Evolutionary conservation across 2,888 invertebrate genomes (phyloP).

Genomic region (Melipona beecheii): DNA sequence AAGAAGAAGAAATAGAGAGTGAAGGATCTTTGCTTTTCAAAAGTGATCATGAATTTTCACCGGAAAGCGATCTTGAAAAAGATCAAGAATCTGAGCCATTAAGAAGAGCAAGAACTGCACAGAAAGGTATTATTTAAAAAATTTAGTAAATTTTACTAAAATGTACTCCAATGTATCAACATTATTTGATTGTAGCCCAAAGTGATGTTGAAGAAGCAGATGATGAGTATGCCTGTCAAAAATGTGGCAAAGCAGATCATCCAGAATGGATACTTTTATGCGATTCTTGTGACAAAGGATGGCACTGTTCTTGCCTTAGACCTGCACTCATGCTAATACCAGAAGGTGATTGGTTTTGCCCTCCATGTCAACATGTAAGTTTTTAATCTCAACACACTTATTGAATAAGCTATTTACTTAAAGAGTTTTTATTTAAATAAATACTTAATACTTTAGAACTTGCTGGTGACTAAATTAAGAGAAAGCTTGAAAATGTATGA

Average conservation of each 20-base stretch:
- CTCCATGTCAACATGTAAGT: conserved; percentile 97
- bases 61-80: conserved; percentile 93
- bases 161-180: not conserved
- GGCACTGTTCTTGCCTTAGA: conserved; percentile 97
- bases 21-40: conserved; percentile 86
- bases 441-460: conserved; percentile 84
- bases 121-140: conserved; percentile 86
- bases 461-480: conserved; percentile 90
- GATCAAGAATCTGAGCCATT: conserved; percentile 90
- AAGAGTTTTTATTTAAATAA: conserved; percentile 15
- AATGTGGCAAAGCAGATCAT: conserved; percentile 95
- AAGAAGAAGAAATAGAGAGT: conserved; percentile 84
- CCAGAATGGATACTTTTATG: conserved; percentile 99
- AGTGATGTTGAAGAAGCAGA: conserved; percentile 81
- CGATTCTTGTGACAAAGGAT: conserved; percentile 98
- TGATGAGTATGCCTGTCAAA: conserved; percentile 93
- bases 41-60: conserved; percentile 97
- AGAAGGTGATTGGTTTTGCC: conserved; percentile 99
- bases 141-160: not conserved
- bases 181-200: conserved; percentile 64
- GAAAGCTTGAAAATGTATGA: conserved; percentile 91
- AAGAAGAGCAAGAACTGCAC: conserved; percentile 93
- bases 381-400: not conserved
- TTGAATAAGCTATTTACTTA: not conserved
- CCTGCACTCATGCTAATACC: conserved; percentile 97